Base-by-base conservation (phyloP, 2,113 vertebrate species). In the Scortum barcoo region DNA sequence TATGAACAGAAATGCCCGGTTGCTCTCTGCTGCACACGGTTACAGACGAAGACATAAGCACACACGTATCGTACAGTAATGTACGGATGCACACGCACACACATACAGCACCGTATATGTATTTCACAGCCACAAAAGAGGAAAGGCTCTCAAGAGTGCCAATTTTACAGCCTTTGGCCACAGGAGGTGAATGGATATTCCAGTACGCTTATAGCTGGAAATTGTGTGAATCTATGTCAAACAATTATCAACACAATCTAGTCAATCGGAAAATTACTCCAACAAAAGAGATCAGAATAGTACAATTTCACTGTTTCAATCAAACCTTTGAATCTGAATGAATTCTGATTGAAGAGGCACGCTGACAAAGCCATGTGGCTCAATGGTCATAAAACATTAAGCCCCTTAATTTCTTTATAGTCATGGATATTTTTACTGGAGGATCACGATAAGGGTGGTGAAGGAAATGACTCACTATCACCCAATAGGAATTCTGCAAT, bases 341-440 rank as follows among this genome's bases (percentile, higher is more conserved):
- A 87, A 84, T 88, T 91, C 60, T 93, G 92, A 91, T 91, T 95
- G 90, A 95, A 94, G 92, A 93, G 92, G 88, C 86, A 84, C 76
- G 6, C 75, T 77, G 28, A 90, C 83, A 82, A 81, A 88, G 85
- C 76, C 58, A 61, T 70, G 85, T 63, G 72, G 63, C 85, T 89
- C 70, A 62, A 86, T 86, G 87, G 91, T 89, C 81, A 81, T 85
- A 83, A 89, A 93, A 90, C 84, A 92, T 84, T 57, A 68, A 76
- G 76, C 65, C 79, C 80, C 61, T 81, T 91, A 92, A 92, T 94
- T 87, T 85, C 87, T 89, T 86, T 84, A 76, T 85, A 87, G 88
- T 90, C 84, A 72, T 8, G 78, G 84, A 86, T 85, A 86, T 86
- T 86, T 89, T 84, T 74, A 72, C 46, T 60, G 66, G 82, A 89